A percentile compares a stretch with the other conserved stretches of the same genome.
These are phyloP conservation scores for Antitype chi DNA, from an alignment of 2,888 invertebrate species.

Conservation along the genomic window DNA sequence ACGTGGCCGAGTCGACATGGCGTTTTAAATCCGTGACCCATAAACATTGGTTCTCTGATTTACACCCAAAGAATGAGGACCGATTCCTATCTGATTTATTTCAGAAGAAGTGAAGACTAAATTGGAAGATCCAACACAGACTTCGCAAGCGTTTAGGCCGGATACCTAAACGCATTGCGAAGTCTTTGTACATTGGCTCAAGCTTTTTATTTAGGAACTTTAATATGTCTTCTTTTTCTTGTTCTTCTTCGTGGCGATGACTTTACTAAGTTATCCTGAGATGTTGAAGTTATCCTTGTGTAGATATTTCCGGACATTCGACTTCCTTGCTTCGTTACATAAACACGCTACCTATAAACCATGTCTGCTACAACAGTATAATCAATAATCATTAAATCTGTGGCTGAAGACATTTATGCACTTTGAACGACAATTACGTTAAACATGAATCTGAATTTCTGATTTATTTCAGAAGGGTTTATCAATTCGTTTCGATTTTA, in stretches of 20 bases:
- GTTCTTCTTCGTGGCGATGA: not conserved
- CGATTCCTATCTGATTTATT: not conserved
- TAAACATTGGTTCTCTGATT: not conserved
- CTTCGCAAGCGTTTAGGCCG: not conserved
- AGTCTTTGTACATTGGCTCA: not conserved
- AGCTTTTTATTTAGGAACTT: not conserved
- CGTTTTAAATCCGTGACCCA: not conserved
- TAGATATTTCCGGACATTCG: not conserved
- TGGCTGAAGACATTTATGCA: slow-evolving; percentile 20
- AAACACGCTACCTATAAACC: not conserved
- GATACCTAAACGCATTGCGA: not conserved
- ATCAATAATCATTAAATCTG: slow-evolving; percentile 1
- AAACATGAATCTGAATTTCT: slow-evolving; percentile 19
- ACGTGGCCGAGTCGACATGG: not conserved
- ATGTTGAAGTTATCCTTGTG: no score
- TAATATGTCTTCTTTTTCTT: not conserved
- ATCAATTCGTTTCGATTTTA: not conserved
- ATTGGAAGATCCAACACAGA: not conserved
- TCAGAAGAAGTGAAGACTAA: not conserved
- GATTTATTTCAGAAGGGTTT: slow-evolving; percentile 31
- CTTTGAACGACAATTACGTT: not conserved
- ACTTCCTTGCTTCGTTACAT: not conserved
- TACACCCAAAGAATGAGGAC: not conserved
- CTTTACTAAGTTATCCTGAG: not conserved
- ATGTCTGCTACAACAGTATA: not conserved